Conservation (phyloP, 2,113 vertebrate species). For the Scomber japonicus region DNA sequence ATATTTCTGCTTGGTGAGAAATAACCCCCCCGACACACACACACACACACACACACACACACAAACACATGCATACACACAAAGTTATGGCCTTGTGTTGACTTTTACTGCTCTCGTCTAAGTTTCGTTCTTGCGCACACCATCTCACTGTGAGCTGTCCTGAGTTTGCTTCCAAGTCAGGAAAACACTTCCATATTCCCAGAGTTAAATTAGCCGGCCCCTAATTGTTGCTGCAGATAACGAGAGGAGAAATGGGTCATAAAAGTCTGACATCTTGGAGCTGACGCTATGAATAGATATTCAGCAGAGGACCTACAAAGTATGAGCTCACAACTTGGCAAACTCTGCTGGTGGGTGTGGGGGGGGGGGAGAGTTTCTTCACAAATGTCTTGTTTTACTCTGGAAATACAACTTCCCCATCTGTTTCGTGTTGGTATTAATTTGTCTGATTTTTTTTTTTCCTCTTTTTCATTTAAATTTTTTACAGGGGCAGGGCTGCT, state of each 20-base stretch:
- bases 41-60: neutral
- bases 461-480: slow-evolving; percentile 36
- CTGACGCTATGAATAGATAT: slow-evolving; percentile 78
- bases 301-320: slow-evolving; percentile 72
- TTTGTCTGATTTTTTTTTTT: slow-evolving; percentile 67
- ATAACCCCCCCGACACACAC: neutral
- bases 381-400: slow-evolving; percentile 71
- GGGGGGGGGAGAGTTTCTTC: slow-evolving; percentile 23
- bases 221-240: slow-evolving; percentile 79
- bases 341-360: slow-evolving; percentile 1
- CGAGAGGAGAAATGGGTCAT: slow-evolving; percentile 73
- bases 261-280: slow-evolving; percentile 77
- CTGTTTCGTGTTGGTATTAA: slow-evolving; percentile 79
- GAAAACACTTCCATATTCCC: slow-evolving; percentile 69
- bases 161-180: slow-evolving; percentile 42
- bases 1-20: neutral
- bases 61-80: neutral
- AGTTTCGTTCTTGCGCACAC: slow-evolving; percentile 2
- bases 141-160: neutral
- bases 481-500: slow-evolving; percentile 62
- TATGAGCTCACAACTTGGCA: slow-evolving; percentile 80
- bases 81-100: slow-evolving; percentile 3
- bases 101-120: neutral
- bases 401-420: slow-evolving; percentile 79
- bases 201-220: slow-evolving; percentile 56